Evolutionary conservation across 2,888 invertebrate genomes (phyloP).

Genomic region (Belgica antarctica): DNA sequence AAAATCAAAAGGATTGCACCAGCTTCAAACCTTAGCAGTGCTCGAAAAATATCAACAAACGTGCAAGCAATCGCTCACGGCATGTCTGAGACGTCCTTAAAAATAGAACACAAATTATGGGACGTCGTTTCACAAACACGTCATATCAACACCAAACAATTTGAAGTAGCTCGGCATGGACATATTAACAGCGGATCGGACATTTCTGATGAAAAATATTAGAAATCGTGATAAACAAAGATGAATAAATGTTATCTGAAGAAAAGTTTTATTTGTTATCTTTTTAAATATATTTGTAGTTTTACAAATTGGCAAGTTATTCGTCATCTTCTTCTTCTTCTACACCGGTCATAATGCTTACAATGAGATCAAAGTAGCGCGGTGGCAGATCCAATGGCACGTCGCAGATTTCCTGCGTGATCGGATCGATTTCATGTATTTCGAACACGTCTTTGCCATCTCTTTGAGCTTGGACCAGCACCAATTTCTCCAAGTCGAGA

Average conservation of each 20-base stretch:
- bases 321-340: neutral
- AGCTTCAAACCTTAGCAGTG: neutral
- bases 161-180: too few relatives aligned
- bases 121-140: constrained; percentile 39
- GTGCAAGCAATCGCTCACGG: constrained; percentile 7
- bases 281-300: too few relatives aligned
- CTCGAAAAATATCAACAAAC: neutral
- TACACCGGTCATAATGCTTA: neutral
- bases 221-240: too few relatives aligned
- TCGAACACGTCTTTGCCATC: constrained; percentile 49
- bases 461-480: constrained; percentile 1
- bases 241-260: too few relatives aligned
- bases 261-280: too few relatives aligned
- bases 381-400: constrained; percentile 53
- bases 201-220: too few relatives aligned
- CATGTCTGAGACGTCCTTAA: constrained; percentile 34
- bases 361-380: constrained; percentile 49
- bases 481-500: constrained; percentile 19
- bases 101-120: constrained; percentile 36
- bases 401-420: constrained; percentile 52
- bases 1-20: neutral
- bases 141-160: too few relatives aligned
- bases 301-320: too few relatives aligned
- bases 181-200: too few relatives aligned
- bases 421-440: constrained; percentile 52